phyloP scores from a whole-genome alignment of 2,888 invertebrate species.

The Strigamia maritima region DNA sequence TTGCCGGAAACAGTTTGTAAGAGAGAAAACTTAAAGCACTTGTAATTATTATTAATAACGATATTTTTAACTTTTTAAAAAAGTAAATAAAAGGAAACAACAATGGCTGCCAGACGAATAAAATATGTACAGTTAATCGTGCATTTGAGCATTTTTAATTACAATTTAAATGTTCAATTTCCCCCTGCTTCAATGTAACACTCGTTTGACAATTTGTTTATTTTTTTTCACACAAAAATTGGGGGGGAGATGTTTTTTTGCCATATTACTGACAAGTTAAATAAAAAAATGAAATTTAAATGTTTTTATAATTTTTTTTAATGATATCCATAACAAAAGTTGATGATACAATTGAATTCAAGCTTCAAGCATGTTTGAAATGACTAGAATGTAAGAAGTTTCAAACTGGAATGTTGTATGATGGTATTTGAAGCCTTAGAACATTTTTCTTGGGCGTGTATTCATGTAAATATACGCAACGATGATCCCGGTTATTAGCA shows the following conservation, averaged over 20 bases:
- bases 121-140: slow-evolving; percentile 1
- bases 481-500: slow-evolving; percentile 44
- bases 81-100: background rate
- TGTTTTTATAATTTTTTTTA: background rate
- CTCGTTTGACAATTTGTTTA: background rate
- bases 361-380: background rate
- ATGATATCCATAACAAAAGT: background rate
- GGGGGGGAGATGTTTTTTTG: background rate
- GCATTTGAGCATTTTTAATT: background rate
- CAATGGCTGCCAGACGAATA: background rate
- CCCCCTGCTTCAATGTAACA: slow-evolving; percentile 1
- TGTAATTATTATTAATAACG: background rate
- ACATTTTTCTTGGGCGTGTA: slow-evolving; percentile 43
- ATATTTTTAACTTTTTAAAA: background rate
- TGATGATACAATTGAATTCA: background rate
- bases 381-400: background rate
- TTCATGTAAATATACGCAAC: slow-evolving; percentile 46
- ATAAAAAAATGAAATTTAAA: background rate
- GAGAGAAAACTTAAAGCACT: background rate
- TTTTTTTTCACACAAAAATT: background rate
- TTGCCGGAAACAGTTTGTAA: background rate
- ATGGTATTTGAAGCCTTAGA: background rate
- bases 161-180: background rate
- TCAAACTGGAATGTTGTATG: background rate
- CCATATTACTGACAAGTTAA: slow-evolving; percentile 16